A percentile compares a stretch with the other conserved stretches of the same genome.
These are phyloP conservation scores for Oasisia sp. DNA, from an alignment of 2,888 invertebrate species.

Conservation along the genomic window DNA sequence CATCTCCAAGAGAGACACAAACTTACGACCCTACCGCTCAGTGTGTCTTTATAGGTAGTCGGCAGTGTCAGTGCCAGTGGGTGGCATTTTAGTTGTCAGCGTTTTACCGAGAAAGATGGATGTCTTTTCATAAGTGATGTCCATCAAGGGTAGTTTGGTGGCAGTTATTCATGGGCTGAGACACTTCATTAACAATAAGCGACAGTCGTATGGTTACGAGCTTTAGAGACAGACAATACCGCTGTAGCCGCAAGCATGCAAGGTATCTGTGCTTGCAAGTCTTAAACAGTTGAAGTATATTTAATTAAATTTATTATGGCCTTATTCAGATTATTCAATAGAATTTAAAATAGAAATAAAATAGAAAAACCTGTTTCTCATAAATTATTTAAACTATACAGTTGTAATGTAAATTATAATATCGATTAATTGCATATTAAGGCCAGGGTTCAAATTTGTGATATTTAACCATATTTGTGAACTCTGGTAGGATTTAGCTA, in stretches of 20 bases:
- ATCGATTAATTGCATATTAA: neutral
- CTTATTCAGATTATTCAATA: neutral
- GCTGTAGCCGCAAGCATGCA: neutral
- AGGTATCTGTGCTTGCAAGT: neutral
- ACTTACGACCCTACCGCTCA: neutral
- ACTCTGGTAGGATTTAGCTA: too few species aligned
- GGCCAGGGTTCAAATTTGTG: too few species aligned
- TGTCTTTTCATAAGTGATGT: neutral
- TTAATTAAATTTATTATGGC: neutral
- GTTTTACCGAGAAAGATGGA: neutral
- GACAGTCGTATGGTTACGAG: neutral
- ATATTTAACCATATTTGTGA: too few species aligned
- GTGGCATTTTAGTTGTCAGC: neutral
- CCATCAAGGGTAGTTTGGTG: slow-evolving; percentile 12
- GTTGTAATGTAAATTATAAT: neutral
- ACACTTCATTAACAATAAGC: neutral
- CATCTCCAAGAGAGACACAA: neutral
- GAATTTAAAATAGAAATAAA: neutral
- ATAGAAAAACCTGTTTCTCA: neutral
- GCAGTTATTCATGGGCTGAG: neutral
- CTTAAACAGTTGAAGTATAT: neutral
- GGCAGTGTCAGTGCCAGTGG: neutral
- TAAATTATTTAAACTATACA: neutral
- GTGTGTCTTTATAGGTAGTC: neutral
- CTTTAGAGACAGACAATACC: neutral